phyloP scores from a whole-genome alignment of 2,113 vertebrate species.

The Gnathonemus longibarbis region DNA sequence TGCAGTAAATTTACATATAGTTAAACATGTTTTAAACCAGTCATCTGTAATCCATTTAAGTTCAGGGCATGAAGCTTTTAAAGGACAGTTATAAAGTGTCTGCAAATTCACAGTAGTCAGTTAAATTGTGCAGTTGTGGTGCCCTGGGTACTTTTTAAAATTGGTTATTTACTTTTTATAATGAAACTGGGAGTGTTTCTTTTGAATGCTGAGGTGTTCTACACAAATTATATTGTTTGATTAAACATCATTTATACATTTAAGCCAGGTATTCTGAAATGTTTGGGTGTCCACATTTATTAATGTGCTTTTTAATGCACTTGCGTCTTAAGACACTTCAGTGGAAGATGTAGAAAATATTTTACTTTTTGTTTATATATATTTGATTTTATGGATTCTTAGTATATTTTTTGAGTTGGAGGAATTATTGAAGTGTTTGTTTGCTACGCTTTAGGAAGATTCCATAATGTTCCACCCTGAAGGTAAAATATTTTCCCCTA shows the following conservation, averaged over 20 bases:
- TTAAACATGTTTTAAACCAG: neutral
- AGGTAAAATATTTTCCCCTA: conserved; percentile 14
- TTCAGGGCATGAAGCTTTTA: neutral
- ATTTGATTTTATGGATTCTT: neutral
- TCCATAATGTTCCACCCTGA: neutral
- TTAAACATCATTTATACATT: neutral
- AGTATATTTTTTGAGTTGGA: conserved; percentile 10
- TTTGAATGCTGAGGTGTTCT: neutral
- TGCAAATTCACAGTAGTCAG: neutral
- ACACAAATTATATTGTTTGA: neutral
- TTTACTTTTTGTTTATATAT: neutral
- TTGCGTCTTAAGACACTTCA: neutral
- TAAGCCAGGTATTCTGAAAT: neutral
- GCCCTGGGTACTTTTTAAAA: neutral
- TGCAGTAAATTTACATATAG: neutral
- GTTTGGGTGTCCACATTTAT: neutral
- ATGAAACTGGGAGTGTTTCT: neutral
- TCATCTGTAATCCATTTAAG: neutral
- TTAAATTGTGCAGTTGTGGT: neutral
- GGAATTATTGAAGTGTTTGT: neutral
- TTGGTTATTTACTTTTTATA: neutral
- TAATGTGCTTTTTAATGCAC: neutral
- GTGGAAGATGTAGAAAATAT: neutral
- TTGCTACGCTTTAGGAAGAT: neutral
- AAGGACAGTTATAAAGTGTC: neutral